Evolutionary conservation across 1,140 invertebrate genomes (phyloP), one percentile per base, ranked within the genome.

Genomic region (Zaprionus taronus): DNA sequence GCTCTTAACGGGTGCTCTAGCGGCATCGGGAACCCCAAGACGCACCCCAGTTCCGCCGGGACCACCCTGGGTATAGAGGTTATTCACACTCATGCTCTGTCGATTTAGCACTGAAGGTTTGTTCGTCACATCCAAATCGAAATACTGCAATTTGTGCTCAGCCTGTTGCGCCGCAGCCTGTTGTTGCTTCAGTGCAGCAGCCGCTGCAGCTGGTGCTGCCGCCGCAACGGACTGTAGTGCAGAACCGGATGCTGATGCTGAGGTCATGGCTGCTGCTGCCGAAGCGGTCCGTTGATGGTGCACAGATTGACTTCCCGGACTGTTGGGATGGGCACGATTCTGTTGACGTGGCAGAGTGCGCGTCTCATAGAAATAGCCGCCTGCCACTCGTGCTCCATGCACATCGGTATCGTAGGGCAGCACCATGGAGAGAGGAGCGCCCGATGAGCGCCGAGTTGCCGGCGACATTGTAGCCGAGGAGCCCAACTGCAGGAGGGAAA

Each of bases 41-140:
- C 89, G 77, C 41, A 72, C 77, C 0, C 77, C 72, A 47, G 61
- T 62, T 20, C 61, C 60, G 0, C 51, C 58, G 0, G 15, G 53
- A 1, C 62, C 72, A 1, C 85, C 81, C 9, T 81, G 85, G 0
- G 78, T 68, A 17, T 82, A 85, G 6, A 92, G 60, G 75, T 91
- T 91, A 1, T 80, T 84, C 12, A 83, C 84, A 53, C 80, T 89
- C 55, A 83, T 75, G 62, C 86, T 92, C 24, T 91, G 79, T 6
- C 85, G 73, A 68, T 91, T 92, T 5, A 91, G 78, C 26, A 85
- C 24, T 6, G 76, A 63, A 31, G 92, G 92, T 14, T 91, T 87
- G 63, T 92, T 93, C 38, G 91, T 77, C 36, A 93, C 93, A 94
- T 97, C 96, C 77, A 97, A 93, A 94, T 97, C 96, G 51, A 97